These are phyloP conservation scores for Melanotaenia pygmaea DNA, from an alignment of 2,797 vertebrate species.

Conservation along the genomic window DNA sequence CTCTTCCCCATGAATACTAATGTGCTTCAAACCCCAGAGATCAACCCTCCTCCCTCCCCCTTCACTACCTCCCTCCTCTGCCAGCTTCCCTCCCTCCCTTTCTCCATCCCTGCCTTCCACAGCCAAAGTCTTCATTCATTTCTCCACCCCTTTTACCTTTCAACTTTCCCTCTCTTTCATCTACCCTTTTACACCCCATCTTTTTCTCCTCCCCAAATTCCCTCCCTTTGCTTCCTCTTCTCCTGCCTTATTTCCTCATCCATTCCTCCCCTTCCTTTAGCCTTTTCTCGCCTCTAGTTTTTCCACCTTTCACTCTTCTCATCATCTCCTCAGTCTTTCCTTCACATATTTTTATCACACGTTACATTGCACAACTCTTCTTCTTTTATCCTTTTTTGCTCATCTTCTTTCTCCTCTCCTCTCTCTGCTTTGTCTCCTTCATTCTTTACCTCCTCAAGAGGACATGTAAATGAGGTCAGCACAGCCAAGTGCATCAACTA, in stretches of 20 bases:
- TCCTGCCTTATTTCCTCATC: constrained; percentile 50
- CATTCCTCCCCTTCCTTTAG: constrained; percentile 16
- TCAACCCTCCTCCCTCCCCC: constrained; percentile 79
- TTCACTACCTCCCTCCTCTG: constrained; percentile 38
- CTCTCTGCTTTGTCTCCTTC: constrained; percentile 14
- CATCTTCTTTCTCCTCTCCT: not conserved
- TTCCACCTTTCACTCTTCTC: constrained; percentile 39
- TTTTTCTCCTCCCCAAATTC: constrained; percentile 58
- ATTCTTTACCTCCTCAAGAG: constrained; percentile 54
- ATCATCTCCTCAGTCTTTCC: constrained; percentile 25
- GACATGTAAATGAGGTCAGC: constrained; percentile 75
- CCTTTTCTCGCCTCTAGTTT: constrained; percentile 12
- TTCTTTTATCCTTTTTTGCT: constrained; percentile 20
- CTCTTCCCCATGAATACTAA: constrained; percentile 85
- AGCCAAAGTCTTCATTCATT: constrained; percentile 64
- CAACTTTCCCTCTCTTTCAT: constrained; percentile 75
- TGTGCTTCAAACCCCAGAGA: constrained; percentile 84
- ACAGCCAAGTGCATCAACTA: constrained; percentile 41
- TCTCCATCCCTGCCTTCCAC: constrained; percentile 66
- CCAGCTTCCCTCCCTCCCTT: constrained; percentile 52
- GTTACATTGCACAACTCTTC: constrained; percentile 36
- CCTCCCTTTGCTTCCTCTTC: constrained; percentile 52
- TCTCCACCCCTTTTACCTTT: constrained; percentile 73
- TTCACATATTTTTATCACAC: constrained; percentile 18
- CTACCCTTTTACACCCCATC: constrained; percentile 58